Evolutionary conservation across 2,113 vertebrate genomes (phyloP), one percentile per base, ranked within the genome.

Genomic region (Eublepharis macularius): DNA sequence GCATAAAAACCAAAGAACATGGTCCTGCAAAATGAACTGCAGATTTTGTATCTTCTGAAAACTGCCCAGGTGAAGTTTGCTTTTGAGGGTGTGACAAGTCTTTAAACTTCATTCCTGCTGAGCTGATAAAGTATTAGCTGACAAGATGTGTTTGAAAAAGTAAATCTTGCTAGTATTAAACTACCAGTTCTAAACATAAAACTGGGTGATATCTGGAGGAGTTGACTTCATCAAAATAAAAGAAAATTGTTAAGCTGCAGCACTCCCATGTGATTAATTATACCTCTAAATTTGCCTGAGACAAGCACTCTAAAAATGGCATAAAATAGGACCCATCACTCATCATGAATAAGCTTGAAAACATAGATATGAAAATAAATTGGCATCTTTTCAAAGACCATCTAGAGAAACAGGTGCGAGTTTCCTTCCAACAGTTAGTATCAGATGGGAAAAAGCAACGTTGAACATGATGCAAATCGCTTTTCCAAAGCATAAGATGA

Each of bases 231-330:
- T 84, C 72, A 86, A 88, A 91, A 85, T 51, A 63, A 68, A 85
- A 47, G 43, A 70, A 88, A 93, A 90, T 43, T 82, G 19, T 91
- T 93, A 88, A 92, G 91, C n/a, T 68, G 87, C 88, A 36, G 47
- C 80, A 72, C 65, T 92, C 83, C 66, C 79, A 19, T 77, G 69
- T 92, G 85, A 93, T 94, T 90, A 94, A 89, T 93, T 93, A 60
- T 80, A 69, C 89, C 85, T 90, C 85, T 90, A 76, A 88, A 82
- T 87, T 82, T 92, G 76, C 0, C 0, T 0, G 5, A 91, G 92
- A 90, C 83, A 92, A 80, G 39, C 63, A 75, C 72, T 90, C 73
- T 80, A 83, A 90, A 86, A 89, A 82, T 90, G 88, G 76, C 76
- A 90, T 85, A 93, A 17, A 45, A 47, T 82, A 87, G 88, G 88